Base-by-base conservation (phyloP, 1,140 invertebrate species). In the Gryon sp. region DNA sequence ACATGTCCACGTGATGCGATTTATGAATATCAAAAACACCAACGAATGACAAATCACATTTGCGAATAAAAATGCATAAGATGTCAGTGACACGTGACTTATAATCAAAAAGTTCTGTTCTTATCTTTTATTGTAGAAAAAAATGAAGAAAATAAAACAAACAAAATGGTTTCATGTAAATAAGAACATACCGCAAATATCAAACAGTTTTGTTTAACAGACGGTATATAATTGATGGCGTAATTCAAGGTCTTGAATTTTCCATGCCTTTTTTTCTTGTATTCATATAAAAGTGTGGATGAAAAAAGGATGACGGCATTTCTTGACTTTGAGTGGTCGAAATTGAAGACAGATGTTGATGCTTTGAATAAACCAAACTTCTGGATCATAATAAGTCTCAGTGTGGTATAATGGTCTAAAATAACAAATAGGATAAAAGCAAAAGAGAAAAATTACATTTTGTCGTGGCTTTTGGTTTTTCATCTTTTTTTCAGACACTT, bases 81-180 rank as follows among this genome's bases (percentile, higher is more conserved):
- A 30, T 30, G 55, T 46, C 41, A 36, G 28, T 36, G 41, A 60
- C 55, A 46, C 55, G 55, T 60, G 55, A 60, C 55, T 46, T 9
- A 46, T 36, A 11, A n/a, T 46, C 22, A 24, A 60, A 60, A 15
- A 45, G 24, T 57, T 19, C 0, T 14, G 18, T 18, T 45, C 26
- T 28, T 41, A 41, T 41, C 52, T 36, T 24, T 36, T 24, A 9
- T n/a, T 11, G 14, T 3, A 7, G 7, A 24, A 4, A 7, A 24
- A 24, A 24, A 24, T 24, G 22, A 24, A 24, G 3, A 4, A 7
- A 24, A 24, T 24, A 24, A 24, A 3, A 7, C 22, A 7, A 24
- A 3, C 22, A n/a, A n/a, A n/a, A n/a, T n/a, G n/a, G n/a, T n/a
- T n/a, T n/a, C n/a, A n/a, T n/a, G n/a, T n/a, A n/a, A n/a, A n/a